Base-by-base conservation (phyloP, 2,113 vertebrate species). In the Morone saxatilis region DNA sequence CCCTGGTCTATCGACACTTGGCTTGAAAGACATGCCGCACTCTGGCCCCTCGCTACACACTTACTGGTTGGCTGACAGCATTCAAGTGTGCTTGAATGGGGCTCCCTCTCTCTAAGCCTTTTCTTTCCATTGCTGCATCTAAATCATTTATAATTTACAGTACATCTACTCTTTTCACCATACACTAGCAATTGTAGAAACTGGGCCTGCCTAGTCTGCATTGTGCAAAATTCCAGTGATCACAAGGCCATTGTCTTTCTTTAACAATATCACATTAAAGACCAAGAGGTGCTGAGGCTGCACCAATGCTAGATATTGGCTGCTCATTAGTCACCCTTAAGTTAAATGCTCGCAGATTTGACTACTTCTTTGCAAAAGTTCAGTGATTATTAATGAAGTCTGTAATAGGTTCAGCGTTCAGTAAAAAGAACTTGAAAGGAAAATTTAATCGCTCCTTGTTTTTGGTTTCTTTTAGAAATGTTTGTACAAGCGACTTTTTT, bases 51-150 rank as follows among this genome's bases (percentile, higher is more conserved):
- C 38, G 22, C 43, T 19, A 69, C 57, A 60, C 75, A 16, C 76
- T 86, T 50, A 53, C 47, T 71, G 48, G 70, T 72, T 81, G 83
- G 69, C 75, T 88, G 85, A 83, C 78, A 75, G 67, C 71, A 74
- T 63, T 75, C 54, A 81, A 90, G 48, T 74, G 72, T 83, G 20
- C 72, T 81, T 71, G n/a, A 86, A 73, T 76, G 38, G 41, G 50
- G 19, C 63, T 22, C 45, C 50, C 31, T 79, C 62, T 45, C 41
- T 40, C 31, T 51, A 22, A 56, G 12, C 7, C 53, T 79, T 76
- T 54, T 74, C 38, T 67, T 71, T 67, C 22, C 41, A 53, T 72
- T 68, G 81, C 72, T 77, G 57, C 48, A 59, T 73, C 59, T 73
- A 56, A 85, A 87, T 80, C 63, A 68, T 76, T 79, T 70, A 13